Evolutionary conservation across 2,888 invertebrate species (phyloP).

Genomic region (Pachymerium ferrugineum): DNA sequence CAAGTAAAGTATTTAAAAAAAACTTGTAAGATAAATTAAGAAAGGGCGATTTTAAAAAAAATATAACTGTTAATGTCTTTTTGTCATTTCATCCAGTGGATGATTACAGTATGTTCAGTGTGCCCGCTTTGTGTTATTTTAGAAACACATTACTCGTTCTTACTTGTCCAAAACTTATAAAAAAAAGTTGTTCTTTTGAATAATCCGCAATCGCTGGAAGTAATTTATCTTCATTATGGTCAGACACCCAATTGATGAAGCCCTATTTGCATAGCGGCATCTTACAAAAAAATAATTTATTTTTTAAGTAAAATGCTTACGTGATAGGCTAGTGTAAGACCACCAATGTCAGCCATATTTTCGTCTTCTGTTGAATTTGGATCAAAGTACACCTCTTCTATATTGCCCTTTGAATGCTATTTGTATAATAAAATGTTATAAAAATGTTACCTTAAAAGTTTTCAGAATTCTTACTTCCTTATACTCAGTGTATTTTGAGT

Average conservation of each 20-base stretch:
- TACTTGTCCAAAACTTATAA: background rate
- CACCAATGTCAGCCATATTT: background rate
- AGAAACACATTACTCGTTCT: too few relatives aligned
- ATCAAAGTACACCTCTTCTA: background rate
- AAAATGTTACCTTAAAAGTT: background rate
- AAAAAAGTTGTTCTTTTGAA: background rate
- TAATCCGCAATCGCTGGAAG: background rate
- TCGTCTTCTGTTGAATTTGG: background rate
- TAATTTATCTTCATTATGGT: background rate
- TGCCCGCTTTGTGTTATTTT: too few relatives aligned
- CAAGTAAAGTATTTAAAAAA: too few relatives aligned
- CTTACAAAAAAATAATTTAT: background rate
- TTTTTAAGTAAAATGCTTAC: background rate
- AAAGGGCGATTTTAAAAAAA: too few relatives aligned
- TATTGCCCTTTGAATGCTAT: background rate
- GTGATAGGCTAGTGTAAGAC: background rate
- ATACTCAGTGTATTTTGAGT: background rate
- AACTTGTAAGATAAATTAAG: too few relatives aligned
- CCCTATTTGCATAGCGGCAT: background rate
- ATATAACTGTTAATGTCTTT: too few relatives aligned
- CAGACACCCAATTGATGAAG: background rate
- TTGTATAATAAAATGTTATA: background rate
- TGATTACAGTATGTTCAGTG: too few relatives aligned
- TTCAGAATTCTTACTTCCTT: background rate
- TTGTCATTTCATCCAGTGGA: too few relatives aligned